These are phyloP conservation scores for Halictus quadricinctus DNA, from an alignment of 2,888 invertebrate genomes.

Conservation along the genomic window DNA sequence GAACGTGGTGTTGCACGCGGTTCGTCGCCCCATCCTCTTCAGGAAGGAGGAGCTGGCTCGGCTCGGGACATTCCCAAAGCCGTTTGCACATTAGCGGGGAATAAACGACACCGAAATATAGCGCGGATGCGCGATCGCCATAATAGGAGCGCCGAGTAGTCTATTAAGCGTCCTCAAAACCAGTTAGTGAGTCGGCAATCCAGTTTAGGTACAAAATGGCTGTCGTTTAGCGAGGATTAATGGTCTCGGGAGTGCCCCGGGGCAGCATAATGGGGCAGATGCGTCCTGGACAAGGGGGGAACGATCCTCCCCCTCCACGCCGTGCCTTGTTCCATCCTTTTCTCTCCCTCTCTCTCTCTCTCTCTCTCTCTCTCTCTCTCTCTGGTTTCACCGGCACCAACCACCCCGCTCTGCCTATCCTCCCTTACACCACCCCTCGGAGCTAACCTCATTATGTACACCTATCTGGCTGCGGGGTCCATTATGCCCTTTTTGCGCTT, in stretches of 20 bases:
- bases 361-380: conserved; percentile 26
- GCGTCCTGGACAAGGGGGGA: conserved; percentile 74
- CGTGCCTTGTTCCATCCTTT: conserved; percentile 18
- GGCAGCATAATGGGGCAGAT: conserved; percentile 82
- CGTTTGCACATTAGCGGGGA: conserved; percentile 70
- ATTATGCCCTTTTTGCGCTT: conserved; percentile 80
- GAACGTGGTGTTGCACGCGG: not conserved
- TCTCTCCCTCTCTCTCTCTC: conserved; percentile 35
- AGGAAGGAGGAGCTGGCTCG: conserved; percentile 44
- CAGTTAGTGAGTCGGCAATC: conserved; percentile 82
- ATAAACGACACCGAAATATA: conserved; percentile 78
- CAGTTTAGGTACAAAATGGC: conserved; percentile 83
- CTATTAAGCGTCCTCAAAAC: conserved; percentile 82
- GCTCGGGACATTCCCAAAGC: conserved; percentile 48
- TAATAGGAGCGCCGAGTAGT: conserved; percentile 80
- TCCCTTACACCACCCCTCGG: conserved; percentile 58
- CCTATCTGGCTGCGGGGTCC: conserved; percentile 78
- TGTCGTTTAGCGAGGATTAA: conserved; percentile 83
- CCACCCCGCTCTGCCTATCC: conserved; percentile 49
- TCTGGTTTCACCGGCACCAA: conserved; percentile 15
- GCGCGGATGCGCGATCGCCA: conserved; percentile 74
- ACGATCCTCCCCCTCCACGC: conserved; percentile 45
- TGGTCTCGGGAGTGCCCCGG: conserved; percentile 79
- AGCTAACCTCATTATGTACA: conserved; percentile 80
- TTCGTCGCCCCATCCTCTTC: not conserved